These are phyloP conservation scores for Oxytorus armatus DNA, from an alignment of 2,888 invertebrate genomes.

Conservation along the genomic window DNA sequence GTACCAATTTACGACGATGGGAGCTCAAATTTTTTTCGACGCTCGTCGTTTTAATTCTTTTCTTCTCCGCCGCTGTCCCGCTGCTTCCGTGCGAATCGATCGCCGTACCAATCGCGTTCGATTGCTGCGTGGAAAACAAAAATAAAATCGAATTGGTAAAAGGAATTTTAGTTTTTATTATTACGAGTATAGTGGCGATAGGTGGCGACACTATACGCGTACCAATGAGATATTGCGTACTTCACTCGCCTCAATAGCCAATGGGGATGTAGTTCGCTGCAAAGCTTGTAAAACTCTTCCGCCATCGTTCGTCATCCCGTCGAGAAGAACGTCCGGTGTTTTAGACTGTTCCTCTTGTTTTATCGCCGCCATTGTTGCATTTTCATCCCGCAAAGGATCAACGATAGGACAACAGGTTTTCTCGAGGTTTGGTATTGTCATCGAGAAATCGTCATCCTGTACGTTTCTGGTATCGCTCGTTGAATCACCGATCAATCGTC, in stretches of 20 bases:
- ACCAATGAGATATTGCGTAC: no score
- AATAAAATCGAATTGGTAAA: no score
- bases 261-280: no score
- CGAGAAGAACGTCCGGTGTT: neutral
- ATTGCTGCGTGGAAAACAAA: no score
- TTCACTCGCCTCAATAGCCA: no score
- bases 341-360: neutral
- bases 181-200: no score
- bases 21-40: slow-evolving; percentile 33
- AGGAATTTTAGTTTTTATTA: no score
- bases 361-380: neutral
- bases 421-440: slow-evolving; percentile 20
- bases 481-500: slow-evolving; percentile 56
- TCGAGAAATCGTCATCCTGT: slow-evolving; percentile 13
- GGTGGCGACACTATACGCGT: no score
- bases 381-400: neutral
- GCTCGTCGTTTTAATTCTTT: slow-evolving; percentile 15
- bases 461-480: slow-evolving; percentile 53
- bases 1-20: slow-evolving; percentile 43
- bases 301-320: neutral
- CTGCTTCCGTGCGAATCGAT: no score
- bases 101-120: no score
- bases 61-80: neutral
- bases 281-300: no score
- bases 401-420: slow-evolving; percentile 7